Base-by-base conservation (phyloP, 2,888 invertebrate genomes). In the Ophion slaviceki region DNA sequence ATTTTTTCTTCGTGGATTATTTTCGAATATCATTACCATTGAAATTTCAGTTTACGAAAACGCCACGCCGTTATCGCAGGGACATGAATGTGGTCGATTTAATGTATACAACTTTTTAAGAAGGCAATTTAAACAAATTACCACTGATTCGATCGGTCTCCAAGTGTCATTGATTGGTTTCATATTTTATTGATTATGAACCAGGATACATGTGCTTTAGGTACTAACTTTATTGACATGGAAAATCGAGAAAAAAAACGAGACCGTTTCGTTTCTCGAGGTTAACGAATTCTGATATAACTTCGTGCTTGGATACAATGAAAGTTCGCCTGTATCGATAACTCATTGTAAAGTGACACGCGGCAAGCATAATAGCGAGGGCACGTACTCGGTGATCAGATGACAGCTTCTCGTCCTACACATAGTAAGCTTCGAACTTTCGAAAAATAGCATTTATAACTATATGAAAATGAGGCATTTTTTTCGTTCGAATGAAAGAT, bases 221-320 rank as follows among this genome's bases (percentile, higher is more conserved):
- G 5, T 66, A 24, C 10, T 68, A 6, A 57, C 47, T 53, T 17
- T 53, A 11, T n/a, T 20, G 7, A 7, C 0, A 57, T 17, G 47
- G 11, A 68, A 71, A 78, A 75, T 78, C 40, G 57, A 62, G 53
- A 14, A 28, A n/a, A 20, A 53, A 57, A 62, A 57, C 57, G 64
- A 74, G 67, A 61, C 14, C 59, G 59, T 64, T 80, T 1, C 47
- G 20, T 11, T 45, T 32, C 62, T 77, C 77, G 62, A 71, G 84
- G 80, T 74, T 64, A 72, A 53, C 24, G 24, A 76, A 76, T 77
- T 78, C 59, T 53, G 47, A 74, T 80, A 64, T 53, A 36, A n/a
- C 28, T 20, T n/a, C 2, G 17, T 61, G 40, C 14, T 20, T n/a
- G 36, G 45, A 24, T 20, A 47, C 2, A 6, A 77, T 67, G 40